Evolutionary conservation across 2,888 invertebrate species (phyloP), one percentile per base, ranked within the genome.

Genomic region (Limnephilus rhombicus): DNA sequence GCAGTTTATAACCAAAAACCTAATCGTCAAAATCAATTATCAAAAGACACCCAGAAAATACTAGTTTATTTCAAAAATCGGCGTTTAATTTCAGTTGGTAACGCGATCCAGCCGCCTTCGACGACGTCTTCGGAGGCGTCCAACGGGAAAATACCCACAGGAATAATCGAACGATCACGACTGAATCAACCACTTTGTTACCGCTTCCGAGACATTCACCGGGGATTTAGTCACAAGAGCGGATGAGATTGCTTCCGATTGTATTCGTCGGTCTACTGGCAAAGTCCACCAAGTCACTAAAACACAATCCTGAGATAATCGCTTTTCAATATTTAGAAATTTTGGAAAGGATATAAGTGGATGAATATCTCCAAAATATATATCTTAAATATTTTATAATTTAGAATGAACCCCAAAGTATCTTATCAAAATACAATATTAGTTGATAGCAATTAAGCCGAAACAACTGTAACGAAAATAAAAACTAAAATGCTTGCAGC

Each of bases 111-210:
- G n/a, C 18, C 49, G 85, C 24, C 29, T 53, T 29, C 15, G 24
- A 24, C 18, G n/a, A 87, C 11, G 29, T 31, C 87, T 53, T 68
- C 87, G 29, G 53, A 12, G 18, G 87, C 87, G 31, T 7, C 53
- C 53, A 31, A 87, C 15, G 68, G 68, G 31, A 87, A 87, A 31
- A 87, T 34, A 24, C 31, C 53, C 31, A 3, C 15, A 13, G 31
- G 68, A 68, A 87, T 87, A 87, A 87, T 87, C 53, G 68, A 53
- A 68, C 34, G 87, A 68, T 87, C 87, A 87, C 87, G 87, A 87
- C 68, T 68, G 86, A 45, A 86, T 45, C 29, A 68, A 68, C 24
- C 68, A 68, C 68, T 68, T 68, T 68, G 68, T 68, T 68, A 68
- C 68, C 68, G 9, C 68, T 68, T 68, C 68, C 24, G 68, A 68